Conservation (phyloP, 2,888 invertebrate genomes). For the Lydus trimaculatus region DNA sequence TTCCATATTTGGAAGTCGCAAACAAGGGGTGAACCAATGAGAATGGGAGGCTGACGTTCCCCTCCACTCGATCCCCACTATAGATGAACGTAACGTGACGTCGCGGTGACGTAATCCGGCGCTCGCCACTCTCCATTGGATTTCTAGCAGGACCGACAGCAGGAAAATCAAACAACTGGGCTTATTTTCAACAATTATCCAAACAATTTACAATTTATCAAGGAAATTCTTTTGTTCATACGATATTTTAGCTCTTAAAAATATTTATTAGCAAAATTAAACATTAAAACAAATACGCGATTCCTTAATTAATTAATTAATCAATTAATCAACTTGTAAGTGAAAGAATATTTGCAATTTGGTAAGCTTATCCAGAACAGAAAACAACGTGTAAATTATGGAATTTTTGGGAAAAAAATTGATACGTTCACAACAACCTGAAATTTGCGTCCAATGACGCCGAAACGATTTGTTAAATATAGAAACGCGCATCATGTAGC, state of each 20-base stretch:
- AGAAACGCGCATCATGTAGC: constrained; percentile 22
- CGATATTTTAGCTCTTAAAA: background rate
- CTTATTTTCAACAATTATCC: background rate
- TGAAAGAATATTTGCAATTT: too few species aligned
- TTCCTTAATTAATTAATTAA: background rate
- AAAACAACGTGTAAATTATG: too few species aligned
- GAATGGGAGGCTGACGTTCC: constrained; percentile 52
- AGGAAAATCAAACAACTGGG: constrained; percentile 11
- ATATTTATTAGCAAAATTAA: background rate
- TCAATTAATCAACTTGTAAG: too few species aligned
- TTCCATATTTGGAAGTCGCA: constrained; percentile 84
- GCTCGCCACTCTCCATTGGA: constrained; percentile 34
- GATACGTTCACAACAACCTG: constrained; percentile 11
- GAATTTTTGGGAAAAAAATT: background rate
- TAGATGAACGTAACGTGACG: constrained; percentile 53
- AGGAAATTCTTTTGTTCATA: background rate
- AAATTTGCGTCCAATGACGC: constrained; percentile 18
- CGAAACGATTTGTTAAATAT: constrained; percentile 20
- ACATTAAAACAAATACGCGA: background rate
- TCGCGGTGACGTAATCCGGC: constrained; percentile 57
- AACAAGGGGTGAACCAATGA: constrained; percentile 65
- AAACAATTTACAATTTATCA: background rate
- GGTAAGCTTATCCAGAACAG: too few species aligned
- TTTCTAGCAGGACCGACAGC: constrained; percentile 12
- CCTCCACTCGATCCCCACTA: constrained; percentile 47